phyloP scores from a whole-genome alignment of 2,113 vertebrate species.

The Pangasianodon hypophthalmus region DNA sequence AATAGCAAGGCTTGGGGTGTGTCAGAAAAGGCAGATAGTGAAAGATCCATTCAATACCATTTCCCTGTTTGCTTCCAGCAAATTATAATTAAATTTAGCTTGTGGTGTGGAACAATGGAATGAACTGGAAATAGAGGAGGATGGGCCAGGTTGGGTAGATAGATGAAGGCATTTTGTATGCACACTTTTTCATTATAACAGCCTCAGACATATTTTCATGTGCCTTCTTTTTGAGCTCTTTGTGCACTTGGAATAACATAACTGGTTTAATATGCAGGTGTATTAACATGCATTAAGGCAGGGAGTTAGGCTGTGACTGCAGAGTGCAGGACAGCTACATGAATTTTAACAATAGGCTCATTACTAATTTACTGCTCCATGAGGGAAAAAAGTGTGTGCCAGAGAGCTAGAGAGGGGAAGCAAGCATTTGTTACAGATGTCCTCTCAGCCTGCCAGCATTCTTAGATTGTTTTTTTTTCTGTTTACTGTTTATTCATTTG shows the following conservation, averaged over 20 bases:
- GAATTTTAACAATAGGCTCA: conserved; percentile 57
- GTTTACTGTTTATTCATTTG: conserved; percentile 26
- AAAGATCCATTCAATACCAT: neutral
- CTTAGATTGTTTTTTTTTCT: neutral
- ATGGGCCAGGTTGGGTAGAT: conserved; percentile 2
- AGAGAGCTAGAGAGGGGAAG: conserved; percentile 5
- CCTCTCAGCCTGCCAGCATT: neutral
- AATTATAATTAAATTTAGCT: conserved; percentile 37
- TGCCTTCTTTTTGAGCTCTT: conserved; percentile 17
- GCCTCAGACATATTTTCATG: neutral
- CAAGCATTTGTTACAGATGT: conserved; percentile 21
- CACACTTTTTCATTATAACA: neutral
- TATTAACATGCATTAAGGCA: conserved; percentile 47
- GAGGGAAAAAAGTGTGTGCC: neutral
- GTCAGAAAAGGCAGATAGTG: neutral
- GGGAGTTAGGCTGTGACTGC: conserved; percentile 14
- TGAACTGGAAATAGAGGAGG: conserved; percentile 32
- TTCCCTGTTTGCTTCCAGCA: conserved; percentile 3
- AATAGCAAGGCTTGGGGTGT: neutral
- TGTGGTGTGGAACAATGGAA: conserved; percentile 4
- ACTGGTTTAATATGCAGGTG: conserved; percentile 18
- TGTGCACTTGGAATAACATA: conserved; percentile 41
- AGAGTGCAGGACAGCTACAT: conserved; percentile 44
- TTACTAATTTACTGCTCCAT: conserved; percentile 52
- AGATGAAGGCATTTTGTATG: conserved; percentile 27